Conservation (phyloP, 2,797 vertebrate species). For the Crax fasciolata region DNA sequence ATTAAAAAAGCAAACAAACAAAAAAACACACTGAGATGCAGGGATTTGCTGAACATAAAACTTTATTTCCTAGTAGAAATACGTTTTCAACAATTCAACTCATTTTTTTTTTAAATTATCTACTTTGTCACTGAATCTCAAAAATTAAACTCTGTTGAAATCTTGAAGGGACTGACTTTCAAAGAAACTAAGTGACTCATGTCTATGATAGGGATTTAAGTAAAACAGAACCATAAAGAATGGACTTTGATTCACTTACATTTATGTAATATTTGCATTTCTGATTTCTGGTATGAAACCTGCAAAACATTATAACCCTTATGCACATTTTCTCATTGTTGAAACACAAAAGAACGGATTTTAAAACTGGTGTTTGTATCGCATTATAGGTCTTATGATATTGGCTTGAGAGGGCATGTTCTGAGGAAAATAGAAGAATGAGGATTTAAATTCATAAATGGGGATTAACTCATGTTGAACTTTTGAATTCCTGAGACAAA, state of each 20-base stretch:
- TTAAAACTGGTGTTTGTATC: background rate
- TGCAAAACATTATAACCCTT: background rate
- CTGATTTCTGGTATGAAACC: background rate
- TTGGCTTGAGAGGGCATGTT: background rate
- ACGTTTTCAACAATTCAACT: background rate
- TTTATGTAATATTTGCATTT: background rate
- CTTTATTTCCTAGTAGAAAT: background rate
- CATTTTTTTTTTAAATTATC: background rate
- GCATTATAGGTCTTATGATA: background rate
- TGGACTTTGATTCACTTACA: background rate
- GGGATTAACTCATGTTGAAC: background rate
- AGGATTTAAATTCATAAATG: background rate
- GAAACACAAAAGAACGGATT: background rate
- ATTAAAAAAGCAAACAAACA: background rate
- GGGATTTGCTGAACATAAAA: background rate
- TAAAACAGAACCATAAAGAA: background rate
- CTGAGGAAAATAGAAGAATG: background rate
- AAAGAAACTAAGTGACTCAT: background rate
- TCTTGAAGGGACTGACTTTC: background rate
- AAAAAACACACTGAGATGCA: background rate
- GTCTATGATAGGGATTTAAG: background rate
- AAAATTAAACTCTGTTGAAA: background rate
- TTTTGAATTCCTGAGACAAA: background rate
- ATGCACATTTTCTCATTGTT: background rate
- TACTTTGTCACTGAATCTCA: background rate